These are phyloP conservation scores for Pomatorhinus ruficollis DNA, from an alignment of 2,113 vertebrate species.

Conservation along the genomic window DNA sequence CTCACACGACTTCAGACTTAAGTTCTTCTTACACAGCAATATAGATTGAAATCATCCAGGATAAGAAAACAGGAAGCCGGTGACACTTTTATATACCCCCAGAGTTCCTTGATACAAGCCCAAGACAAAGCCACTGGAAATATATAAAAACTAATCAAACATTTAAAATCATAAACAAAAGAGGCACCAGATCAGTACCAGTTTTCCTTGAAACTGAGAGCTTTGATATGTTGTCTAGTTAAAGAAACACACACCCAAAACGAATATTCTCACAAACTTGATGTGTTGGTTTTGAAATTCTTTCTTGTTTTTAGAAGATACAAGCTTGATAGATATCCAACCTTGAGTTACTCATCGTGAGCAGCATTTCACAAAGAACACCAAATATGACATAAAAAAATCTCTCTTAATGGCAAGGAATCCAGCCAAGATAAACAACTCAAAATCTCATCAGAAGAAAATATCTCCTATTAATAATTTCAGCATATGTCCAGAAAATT, in stretches of 20 bases:
- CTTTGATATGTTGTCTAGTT: background rate
- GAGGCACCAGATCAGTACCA: background rate
- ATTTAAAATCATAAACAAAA: background rate
- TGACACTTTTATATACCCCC: background rate
- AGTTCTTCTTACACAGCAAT: background rate
- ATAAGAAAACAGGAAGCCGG: background rate
- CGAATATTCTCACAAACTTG: background rate
- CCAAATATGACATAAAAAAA: background rate
- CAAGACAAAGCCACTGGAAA: background rate
- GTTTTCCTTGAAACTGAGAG: background rate
- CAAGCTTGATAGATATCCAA: background rate
- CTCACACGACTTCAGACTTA: background rate
- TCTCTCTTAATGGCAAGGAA: background rate
- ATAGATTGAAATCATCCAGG: background rate
- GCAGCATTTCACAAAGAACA: background rate
- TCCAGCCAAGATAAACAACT: background rate
- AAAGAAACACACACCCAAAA: background rate
- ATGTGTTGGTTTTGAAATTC: background rate
- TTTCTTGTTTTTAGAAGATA: background rate
- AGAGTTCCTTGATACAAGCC: background rate
- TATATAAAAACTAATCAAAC: background rate
- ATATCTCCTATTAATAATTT: background rate
- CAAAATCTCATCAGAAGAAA: background rate
- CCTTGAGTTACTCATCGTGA: background rate
- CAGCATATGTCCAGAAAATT: background rate